Conservation (phyloP, 2,113 vertebrate genomes). For the Notothenia rossii region DNA sequence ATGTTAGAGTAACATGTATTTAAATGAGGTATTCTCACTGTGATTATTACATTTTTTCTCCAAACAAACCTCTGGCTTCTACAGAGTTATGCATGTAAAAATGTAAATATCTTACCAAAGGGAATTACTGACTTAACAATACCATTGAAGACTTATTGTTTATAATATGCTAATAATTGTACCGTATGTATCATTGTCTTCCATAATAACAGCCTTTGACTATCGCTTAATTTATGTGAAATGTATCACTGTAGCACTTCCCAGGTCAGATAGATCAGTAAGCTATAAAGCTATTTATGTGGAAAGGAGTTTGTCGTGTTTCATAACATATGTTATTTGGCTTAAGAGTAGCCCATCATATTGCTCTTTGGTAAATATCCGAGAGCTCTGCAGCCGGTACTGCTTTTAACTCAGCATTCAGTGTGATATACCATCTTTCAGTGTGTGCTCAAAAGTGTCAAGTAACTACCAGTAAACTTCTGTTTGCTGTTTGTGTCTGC, state of each 20-base stretch:
- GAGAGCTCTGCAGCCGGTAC: constrained; percentile 18
- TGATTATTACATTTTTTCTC: constrained; percentile 13
- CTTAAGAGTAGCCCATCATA: constrained; percentile 5
- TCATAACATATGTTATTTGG: constrained; percentile 26
- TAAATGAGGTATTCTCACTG: constrained; percentile 6
- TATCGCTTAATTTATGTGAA: constrained; percentile 12
- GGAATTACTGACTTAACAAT: constrained; percentile 29
- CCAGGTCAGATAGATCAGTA: constrained; percentile 3
- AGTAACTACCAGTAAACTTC: constrained; percentile 17
- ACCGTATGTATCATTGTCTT: constrained; percentile 43
- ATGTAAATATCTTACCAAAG: constrained; percentile 63
- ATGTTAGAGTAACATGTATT: constrained; percentile 7
- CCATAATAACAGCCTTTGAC: constrained; percentile 42
- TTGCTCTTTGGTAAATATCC: constrained; percentile 13
- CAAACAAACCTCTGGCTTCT: constrained; percentile 5
- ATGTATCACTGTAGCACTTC: constrained; percentile 19
- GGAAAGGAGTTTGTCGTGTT: constrained; percentile 20
- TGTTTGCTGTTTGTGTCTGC: constrained; percentile 49
- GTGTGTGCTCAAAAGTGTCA: constrained; percentile 22
- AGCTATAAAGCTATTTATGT: constrained; percentile 18
- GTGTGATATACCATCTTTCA: constrained; percentile 29
- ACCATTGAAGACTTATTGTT: constrained; percentile 51
- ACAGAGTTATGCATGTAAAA: constrained; percentile 48
- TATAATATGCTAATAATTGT: constrained; percentile 30
- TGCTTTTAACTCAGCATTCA: constrained; percentile 20